Percentiles rank a stretch among this genome's conserved stretches.
Evolutionary conservation across 30 jellyfish, hydroid and myxozoan genomes (phyloP).

Genomic region (Sanderia malayensis): DNA sequence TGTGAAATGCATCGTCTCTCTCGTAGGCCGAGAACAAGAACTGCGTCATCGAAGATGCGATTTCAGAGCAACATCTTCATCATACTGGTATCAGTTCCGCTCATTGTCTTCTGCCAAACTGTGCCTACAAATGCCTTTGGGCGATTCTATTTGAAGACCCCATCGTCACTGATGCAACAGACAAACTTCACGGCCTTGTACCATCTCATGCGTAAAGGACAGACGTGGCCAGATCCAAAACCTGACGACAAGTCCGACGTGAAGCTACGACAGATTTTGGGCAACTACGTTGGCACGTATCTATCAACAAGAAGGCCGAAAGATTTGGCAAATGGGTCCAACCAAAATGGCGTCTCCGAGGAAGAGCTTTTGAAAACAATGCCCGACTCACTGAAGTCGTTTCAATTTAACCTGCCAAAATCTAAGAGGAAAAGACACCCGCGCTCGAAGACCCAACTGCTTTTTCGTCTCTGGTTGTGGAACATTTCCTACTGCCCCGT

Average conservation of each 20-base stretch:
- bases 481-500: constrained; percentile 69
- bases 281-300: constrained; percentile 29
- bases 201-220: constrained; percentile 50
- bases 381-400: constrained; percentile 44
- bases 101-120: constrained; percentile 53
- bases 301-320: constrained; percentile 47
- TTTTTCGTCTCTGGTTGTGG: constrained; percentile 61
- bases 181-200: constrained; percentile 59
- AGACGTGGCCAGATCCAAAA: constrained; percentile 69
- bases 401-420: constrained; percentile 29
- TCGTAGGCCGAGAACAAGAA: constrained; percentile 26
- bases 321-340: constrained; percentile 23
- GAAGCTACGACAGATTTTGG: constrained; percentile 41
- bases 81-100: constrained; percentile 20
- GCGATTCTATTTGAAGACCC: constrained; percentile 45
- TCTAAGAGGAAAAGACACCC: constrained; percentile 39
- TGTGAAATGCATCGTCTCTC: too few species aligned
- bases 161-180: constrained; percentile 28
- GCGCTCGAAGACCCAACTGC: constrained; percentile 46
- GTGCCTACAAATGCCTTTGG: constrained; percentile 45
- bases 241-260: constrained; percentile 29
- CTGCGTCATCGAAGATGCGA: constrained; percentile 14
- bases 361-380: constrained; percentile 47
- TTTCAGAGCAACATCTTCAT: constrained; percentile 22
- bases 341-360: constrained; percentile 24